Evolutionary conservation across 2,888 invertebrate genomes (phyloP).

Genomic region (Lampropteryx suffumata): DNA sequence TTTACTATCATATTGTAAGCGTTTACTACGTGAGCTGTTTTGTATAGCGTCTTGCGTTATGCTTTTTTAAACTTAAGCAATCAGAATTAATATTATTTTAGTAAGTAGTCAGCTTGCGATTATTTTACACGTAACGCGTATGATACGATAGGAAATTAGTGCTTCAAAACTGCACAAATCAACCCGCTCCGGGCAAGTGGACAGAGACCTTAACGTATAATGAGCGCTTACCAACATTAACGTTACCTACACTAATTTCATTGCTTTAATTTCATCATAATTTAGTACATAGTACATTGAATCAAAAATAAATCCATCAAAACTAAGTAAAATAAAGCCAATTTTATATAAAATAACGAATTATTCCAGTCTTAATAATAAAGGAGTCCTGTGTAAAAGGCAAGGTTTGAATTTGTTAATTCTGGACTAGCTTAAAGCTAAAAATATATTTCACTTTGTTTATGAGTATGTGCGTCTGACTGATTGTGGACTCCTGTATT

Average conservation of each 20-base stretch:
- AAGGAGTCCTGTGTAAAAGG: conserved; percentile 29
- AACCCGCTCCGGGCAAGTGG: conserved; percentile 14
- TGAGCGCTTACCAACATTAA: conserved; percentile 35
- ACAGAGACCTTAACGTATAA: conserved; percentile 41
- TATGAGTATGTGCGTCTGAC: conserved; percentile 8
- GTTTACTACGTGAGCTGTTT: no score
- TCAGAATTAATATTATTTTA: no score
- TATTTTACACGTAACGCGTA: no score
- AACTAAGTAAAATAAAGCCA: conserved; percentile 52
- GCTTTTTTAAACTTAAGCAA: no score
- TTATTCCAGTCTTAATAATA: conserved; percentile 53
- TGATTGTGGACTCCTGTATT: conserved; percentile 12
- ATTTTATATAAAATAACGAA: conserved; percentile 41
- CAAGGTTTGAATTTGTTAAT: conserved; percentile 20
- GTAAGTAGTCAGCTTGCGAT: no score
- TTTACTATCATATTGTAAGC: no score
- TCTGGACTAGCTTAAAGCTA: conserved; percentile 13
- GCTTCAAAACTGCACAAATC: no score
- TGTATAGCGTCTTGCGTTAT: no score
- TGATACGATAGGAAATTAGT: no score
- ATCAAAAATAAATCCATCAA: conserved; percentile 32
- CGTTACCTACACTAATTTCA: conserved; percentile 50
- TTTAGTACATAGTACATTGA: conserved; percentile 48
- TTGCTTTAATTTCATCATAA: conserved; percentile 57
- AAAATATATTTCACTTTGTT: conserved; percentile 2